Base-by-base conservation (phyloP, 2,888 invertebrate genomes). In the Lycophotia porphyrea region DNA sequence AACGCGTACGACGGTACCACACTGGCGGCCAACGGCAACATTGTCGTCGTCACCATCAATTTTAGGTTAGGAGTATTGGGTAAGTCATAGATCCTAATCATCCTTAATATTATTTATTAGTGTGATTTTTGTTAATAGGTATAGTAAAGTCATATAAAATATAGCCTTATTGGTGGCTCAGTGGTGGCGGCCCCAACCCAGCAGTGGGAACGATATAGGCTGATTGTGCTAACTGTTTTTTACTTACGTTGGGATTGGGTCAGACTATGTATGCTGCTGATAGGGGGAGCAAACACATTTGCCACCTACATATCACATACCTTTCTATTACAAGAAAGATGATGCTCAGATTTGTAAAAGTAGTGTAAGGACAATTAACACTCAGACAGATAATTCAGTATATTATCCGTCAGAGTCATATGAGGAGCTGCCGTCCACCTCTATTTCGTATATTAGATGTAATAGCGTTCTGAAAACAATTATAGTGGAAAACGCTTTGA, bases 1-100 rank as follows among this genome's bases (percentile, higher is more conserved):
- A 99, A 99, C 96, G 98, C 99, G 31, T 99, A 99, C 95, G 99
- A 99, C 95, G 99, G 99, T 84, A 99, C 99, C 77, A 98, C 99
- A 60, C 97, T 99, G 80, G 99, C 99, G 70, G 98, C 99, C 82
- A 98, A 98, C 92, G 99, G 98, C 84, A 98, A 98, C 92, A 97
- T 98, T 90, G 98, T 99, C 89, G 98, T 98, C 85, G 98, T 98
- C 90, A 98, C 99, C 91, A 98, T 99, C 96, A 99, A 99, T 97
- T 99, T 98, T 97, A 98, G 98, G 90, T 97, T 99, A 91, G 98
- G 98, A 88, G 98, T 98, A 91, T 97, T 98, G 95, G 98, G 98
- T 98, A 93, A 97, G 97, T 95, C 27, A 31, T 55, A 65, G 34
- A 42, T 55, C 21, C 13, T 61, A n/a, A 31, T 31, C 8, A 55